Evolutionary conservation across 2,113 vertebrate genomes (phyloP).

Genomic region (Hippolais icterina): DNA sequence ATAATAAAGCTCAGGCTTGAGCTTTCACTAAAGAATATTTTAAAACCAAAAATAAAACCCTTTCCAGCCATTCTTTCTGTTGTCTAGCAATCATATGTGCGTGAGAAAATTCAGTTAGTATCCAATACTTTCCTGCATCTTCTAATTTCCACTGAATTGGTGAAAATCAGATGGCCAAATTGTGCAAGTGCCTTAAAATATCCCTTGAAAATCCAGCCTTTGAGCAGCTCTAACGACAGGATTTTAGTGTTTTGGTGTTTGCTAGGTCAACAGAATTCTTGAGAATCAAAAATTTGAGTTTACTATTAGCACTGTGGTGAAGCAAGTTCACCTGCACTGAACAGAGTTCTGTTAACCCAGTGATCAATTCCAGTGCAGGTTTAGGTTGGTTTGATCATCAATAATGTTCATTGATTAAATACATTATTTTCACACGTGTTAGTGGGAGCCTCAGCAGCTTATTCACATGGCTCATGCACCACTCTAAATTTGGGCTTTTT

Average conservation of each 20-base stretch:
- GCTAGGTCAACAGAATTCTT: not conserved
- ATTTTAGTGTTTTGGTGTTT: not conserved
- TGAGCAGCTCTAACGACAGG: not conserved
- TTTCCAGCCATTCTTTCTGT: not conserved
- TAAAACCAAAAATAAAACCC: fast-evolving
- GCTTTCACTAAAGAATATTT: not conserved
- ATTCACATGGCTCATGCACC: not conserved
- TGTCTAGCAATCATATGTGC: not conserved
- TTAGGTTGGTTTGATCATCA: not conserved
- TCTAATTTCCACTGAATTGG: not conserved
- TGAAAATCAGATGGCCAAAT: not conserved
- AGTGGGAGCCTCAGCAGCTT: not conserved
- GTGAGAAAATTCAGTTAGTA: not conserved
- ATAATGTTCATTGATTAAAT: not conserved
- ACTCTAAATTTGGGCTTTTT: not conserved
- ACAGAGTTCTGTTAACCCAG: not conserved
- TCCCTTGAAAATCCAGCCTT: not conserved
- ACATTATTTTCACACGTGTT: fast-evolving
- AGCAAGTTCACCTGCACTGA: not conserved
- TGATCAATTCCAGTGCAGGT: not conserved
- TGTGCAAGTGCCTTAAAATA: not conserved
- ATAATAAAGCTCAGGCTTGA: not conserved
- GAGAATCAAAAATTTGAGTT: not conserved
- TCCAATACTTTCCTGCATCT: not conserved
- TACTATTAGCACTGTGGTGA: too few relatives aligned